These are phyloP conservation scores for Ormyrus pomaceus DNA, from an alignment of 2,888 invertebrate species.

Conservation along the genomic window DNA sequence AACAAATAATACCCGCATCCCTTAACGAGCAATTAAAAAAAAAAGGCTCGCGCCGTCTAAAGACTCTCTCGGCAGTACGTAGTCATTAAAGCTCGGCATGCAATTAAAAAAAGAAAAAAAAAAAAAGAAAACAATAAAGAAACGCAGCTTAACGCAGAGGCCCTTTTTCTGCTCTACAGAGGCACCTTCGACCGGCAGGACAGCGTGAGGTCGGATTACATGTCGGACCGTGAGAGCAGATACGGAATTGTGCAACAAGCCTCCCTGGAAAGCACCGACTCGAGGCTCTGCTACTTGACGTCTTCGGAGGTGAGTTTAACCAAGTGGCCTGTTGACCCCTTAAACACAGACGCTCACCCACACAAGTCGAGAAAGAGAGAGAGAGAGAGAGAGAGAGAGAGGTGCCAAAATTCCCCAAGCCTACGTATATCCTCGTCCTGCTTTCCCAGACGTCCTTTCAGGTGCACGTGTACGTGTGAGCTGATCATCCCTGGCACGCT, in stretches of 20 bases:
- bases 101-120: no score
- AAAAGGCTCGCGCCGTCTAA: not conserved
- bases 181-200: slow-evolving; percentile 93
- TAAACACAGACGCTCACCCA: not conserved
- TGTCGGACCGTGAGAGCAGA: slow-evolving; percentile 90
- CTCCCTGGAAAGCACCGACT: slow-evolving; percentile 95
- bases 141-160: not conserved
- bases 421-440: slow-evolving; percentile 2
- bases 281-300: slow-evolving; percentile 93
- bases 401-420: slow-evolving; percentile 2
- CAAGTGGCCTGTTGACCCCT: slow-evolving; percentile 43
- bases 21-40: slow-evolving; percentile 37
- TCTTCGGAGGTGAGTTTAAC: slow-evolving; percentile 92
- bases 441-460: slow-evolving; percentile 12
- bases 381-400: slow-evolving; percentile 6
- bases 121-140: not conserved
- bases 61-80: not conserved
- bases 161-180: slow-evolving; percentile 75
- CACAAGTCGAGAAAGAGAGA: not conserved
- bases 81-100: no score
- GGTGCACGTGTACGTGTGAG: slow-evolving; percentile 1
- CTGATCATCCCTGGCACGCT: slow-evolving; percentile 27
- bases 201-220: slow-evolving; percentile 91
- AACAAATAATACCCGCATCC: slow-evolving; percentile 13
- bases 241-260: slow-evolving; percentile 95